Evolutionary conservation across 1,140 invertebrate species (phyloP).

Genomic region (Diabrotica virgifera): DNA sequence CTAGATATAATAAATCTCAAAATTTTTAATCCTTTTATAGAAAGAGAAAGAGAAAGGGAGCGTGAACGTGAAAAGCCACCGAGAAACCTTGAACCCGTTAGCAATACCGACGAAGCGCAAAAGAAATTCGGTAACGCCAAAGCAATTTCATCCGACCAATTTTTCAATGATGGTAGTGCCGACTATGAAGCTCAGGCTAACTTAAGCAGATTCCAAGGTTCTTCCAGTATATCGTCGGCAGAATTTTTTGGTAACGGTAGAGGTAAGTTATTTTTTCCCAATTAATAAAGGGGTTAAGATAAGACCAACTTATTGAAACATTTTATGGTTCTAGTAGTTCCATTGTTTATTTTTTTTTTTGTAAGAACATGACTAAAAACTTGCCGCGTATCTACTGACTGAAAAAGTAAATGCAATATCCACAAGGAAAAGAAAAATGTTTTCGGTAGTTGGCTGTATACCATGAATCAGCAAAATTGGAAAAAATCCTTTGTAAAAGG

Average conservation of each 20-base stretch:
- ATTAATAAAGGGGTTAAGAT: not conserved
- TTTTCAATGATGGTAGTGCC: conserved; percentile 71
- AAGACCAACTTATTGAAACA: too few species aligned
- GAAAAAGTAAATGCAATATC: too few species aligned
- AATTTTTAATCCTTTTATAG: too few species aligned
- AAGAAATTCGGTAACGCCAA: conserved; percentile 96
- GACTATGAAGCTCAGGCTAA: conserved; percentile 60
- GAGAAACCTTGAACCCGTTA: not conserved
- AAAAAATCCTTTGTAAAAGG: too few species aligned
- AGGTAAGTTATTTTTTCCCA: conserved; percentile 27
- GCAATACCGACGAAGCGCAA: conserved; percentile 67
- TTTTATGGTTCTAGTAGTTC: too few species aligned
- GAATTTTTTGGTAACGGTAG: conserved; percentile 83
- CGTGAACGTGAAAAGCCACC: not conserved
- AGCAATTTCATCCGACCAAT: conserved; percentile 96
- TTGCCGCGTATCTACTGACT: too few species aligned
- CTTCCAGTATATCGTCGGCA: conserved; percentile 90
- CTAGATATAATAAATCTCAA: too few species aligned
- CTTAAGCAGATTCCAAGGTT: conserved; percentile 75
- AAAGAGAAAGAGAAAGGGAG: conserved; percentile 3
- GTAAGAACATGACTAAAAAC: too few species aligned
- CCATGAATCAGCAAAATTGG: too few species aligned
- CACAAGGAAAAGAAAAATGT: too few species aligned
- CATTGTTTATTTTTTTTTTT: too few species aligned
- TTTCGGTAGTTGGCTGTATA: too few species aligned